Base-by-base conservation (phyloP, 1,140 invertebrate species). In the Drosophila biarmipes region DNA sequence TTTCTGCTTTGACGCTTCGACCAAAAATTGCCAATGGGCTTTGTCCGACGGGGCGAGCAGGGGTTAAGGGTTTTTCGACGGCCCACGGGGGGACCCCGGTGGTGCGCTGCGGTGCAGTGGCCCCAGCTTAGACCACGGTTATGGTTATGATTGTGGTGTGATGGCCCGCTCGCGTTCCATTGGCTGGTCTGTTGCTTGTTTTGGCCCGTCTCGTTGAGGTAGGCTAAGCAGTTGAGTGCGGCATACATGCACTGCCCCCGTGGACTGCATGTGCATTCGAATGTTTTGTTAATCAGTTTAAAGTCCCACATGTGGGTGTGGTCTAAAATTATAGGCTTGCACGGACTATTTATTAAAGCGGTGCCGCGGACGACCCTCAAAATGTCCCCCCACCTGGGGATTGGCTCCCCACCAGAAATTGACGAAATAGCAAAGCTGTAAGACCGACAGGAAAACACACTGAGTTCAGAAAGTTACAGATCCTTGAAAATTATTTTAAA, bases 1-100 rank as follows among this genome's bases (percentile, higher is more conserved):
- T 87, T 87, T 87, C 84, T 87, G 84, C 82, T 87, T 87, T 87
- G 84, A 87, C 82, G 82, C 82, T 76, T 53, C 61, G 53, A 69
- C 78, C 84, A 78, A 87, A 87, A 87, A 87, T 75, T 89, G 84
- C 74, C 82, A 82, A 86, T 77, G 84, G 71, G 76, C 77, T 78
- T 69, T 73, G 74, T 38, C 34, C 35, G 46, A 46, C 35, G 17
- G 43, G 21, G 29, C 37, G 48, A 10, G 8, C 48, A 34, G 55
- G 29, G 52, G 14, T 19, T 11, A 27, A n/a, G 21, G 29, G 34
- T 35, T 53, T 49, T 49, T 15, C 14, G 6, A n/a, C 1, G 12
- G 24, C 6, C 4, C 8, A 15, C 1, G 10, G n/a, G 27, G 17
- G 15, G 38, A n/a, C 29, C 12, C 59, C 15, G 38, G 63, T 19